Conservation (phyloP, 1,140 invertebrate genomes). For the Lysiphlebus fabarum region DNA sequence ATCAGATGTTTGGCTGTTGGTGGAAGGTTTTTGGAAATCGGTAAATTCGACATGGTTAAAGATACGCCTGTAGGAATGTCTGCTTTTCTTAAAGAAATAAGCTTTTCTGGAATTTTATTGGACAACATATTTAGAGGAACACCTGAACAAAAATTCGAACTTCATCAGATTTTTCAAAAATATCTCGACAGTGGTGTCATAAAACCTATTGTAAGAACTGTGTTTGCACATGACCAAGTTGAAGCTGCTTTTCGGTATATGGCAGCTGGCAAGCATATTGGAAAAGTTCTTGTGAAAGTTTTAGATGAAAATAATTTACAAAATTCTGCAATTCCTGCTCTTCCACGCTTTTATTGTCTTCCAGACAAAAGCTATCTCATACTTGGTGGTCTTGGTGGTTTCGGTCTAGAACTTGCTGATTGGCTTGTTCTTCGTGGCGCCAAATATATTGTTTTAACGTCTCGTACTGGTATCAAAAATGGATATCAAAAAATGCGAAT, state of each 20-base stretch:
- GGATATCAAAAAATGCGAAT: slow-evolving; percentile 66
- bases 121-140: slow-evolving; percentile 61
- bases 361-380: too few species aligned
- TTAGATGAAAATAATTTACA: background rate
- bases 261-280: slow-evolving; percentile 73
- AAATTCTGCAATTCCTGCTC: too few species aligned
- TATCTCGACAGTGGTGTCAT: slow-evolving; percentile 58
- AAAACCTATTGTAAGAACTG: slow-evolving; percentile 50
- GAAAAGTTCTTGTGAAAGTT: slow-evolving; percentile 54
- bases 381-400: slow-evolving; percentile 65
- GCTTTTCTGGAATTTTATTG: slow-evolving; percentile 72
- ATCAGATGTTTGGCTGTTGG: slow-evolving; percentile 69
- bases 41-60: slow-evolving; percentile 71
- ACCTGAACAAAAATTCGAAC: slow-evolving; percentile 34
- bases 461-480: slow-evolving; percentile 64
- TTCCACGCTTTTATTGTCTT: too few species aligned
- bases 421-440: slow-evolving; percentile 73
- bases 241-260: slow-evolving; percentile 61
- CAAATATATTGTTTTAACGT: slow-evolving; percentile 66
- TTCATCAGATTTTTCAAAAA: slow-evolving; percentile 46
- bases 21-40: slow-evolving; percentile 75
- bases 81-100: slow-evolving; percentile 77
- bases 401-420: slow-evolving; percentile 74
- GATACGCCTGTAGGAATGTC: slow-evolving; percentile 68
- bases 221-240: slow-evolving; percentile 50